Conservation (phyloP, 2,888 invertebrate genomes). For the Heteromyza rotundicornis region DNA sequence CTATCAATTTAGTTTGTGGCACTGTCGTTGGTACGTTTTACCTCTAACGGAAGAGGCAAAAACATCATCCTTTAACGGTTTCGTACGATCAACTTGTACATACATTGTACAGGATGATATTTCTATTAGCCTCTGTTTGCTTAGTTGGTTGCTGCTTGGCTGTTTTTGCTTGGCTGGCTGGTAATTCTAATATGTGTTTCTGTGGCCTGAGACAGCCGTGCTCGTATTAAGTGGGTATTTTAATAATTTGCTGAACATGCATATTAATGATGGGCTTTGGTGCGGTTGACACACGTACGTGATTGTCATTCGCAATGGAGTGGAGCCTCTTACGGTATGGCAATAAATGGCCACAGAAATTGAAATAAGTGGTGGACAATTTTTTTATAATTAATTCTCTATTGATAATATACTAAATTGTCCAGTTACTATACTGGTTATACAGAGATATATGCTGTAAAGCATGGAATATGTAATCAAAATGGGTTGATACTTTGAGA, state of each 20-base stretch:
- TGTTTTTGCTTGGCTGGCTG: no score
- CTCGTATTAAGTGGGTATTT: slow-evolving; percentile 22
- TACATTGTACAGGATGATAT: slow-evolving; percentile 38
- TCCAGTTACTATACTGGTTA: no score
- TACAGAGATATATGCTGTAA: no score
- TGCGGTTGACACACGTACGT: slow-evolving; percentile 26
- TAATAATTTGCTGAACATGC: slow-evolving; percentile 40
- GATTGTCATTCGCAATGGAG: slow-evolving; percentile 35
- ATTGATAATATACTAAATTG: no score
- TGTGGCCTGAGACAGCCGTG: neutral
- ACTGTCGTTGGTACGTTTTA: neutral
- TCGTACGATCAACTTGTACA: slow-evolving; percentile 40
- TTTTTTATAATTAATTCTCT: no score
- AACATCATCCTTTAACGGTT: slow-evolving; percentile 34
- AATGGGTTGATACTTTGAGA: no score
- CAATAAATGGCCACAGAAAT: slow-evolving; percentile 20
- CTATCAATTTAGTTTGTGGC: neutral
- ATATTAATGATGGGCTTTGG: slow-evolving; percentile 32
- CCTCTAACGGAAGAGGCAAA: slow-evolving; percentile 1
- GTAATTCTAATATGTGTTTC: neutral
- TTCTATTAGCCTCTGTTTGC: slow-evolving; percentile 31
- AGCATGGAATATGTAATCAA: no score
- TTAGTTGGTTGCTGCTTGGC: neutral
- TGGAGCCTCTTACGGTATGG: slow-evolving; percentile 17
- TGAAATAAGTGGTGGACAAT: neutral